phyloP scores from a whole-genome alignment of 1,140 invertebrate species.

The Conus betulinus region DNA sequence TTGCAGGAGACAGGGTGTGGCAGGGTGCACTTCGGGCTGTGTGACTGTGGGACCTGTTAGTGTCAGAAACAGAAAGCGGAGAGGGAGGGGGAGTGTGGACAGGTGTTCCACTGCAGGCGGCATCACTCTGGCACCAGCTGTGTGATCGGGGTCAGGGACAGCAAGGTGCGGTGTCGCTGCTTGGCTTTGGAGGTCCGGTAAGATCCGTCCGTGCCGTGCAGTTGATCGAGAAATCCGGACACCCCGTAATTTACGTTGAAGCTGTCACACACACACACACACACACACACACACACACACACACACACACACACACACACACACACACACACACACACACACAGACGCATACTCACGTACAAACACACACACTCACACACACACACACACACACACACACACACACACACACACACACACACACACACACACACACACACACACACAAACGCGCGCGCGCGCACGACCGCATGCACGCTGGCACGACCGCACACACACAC shows the following conservation, averaged over 20 bases:
- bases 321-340: background rate
- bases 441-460: background rate
- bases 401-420: background rate
- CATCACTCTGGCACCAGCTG: too few species aligned
- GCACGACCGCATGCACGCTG: background rate
- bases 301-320: background rate
- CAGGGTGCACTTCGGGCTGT: too few species aligned
- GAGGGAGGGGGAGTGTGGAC: too few species aligned
- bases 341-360: background rate
- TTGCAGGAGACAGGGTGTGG: too few species aligned
- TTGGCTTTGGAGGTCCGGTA: conserved; percentile 86
- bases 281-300: conserved; percentile 24
- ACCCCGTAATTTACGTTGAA: conserved; percentile 86
- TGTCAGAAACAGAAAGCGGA: too few species aligned
- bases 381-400: too few species aligned
- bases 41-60: too few species aligned
- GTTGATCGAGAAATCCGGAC: conserved; percentile 86
- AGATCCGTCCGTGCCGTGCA: conserved; percentile 88
- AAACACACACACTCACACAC: background rate
- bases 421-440: background rate
- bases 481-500: background rate
- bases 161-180: conserved; percentile 86
- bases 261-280: conserved; percentile 38
- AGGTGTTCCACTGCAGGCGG: too few species aligned
- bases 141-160: conserved; percentile 83